Percentiles rank a stretch among this genome's conserved stretches.
Evolutionary conservation across 2,888 invertebrate species (phyloP).

Genomic region (Incurvaria masculella): DNA sequence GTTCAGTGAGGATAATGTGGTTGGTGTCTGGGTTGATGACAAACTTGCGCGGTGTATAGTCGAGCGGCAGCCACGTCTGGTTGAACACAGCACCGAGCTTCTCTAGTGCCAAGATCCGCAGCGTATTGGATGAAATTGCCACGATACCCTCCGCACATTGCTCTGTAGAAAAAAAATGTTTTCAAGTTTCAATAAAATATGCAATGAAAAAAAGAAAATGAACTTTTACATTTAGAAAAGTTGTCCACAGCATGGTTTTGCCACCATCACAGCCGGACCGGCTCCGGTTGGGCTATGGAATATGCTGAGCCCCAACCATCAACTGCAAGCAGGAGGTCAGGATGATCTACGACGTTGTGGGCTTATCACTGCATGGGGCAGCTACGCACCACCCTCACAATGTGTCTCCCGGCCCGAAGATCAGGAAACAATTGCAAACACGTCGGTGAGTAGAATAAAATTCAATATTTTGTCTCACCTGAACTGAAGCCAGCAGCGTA

Average conservation of each 20-base stretch:
- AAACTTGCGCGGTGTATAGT: constrained; percentile 95
- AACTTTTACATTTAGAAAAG: constrained; percentile 16
- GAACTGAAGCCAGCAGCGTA: constrained; percentile 96
- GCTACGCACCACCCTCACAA: constrained; percentile 47
- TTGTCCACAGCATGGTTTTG: too few species aligned
- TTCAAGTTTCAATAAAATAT: background rate
- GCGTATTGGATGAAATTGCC: constrained; percentile 96
- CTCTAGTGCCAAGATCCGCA: constrained; percentile 95
- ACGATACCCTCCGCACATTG: constrained; percentile 99
- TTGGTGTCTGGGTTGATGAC: constrained; percentile 89
- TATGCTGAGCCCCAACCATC: too few species aligned
- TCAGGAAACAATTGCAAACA: constrained; percentile 28
- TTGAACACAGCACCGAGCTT: constrained; percentile 99
- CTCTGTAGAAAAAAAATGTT: constrained; percentile 49
- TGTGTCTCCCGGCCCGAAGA: constrained; percentile 27
- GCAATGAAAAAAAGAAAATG: background rate
- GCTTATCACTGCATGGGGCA: constrained; percentile 49
- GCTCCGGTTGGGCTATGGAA: constrained; percentile 69
- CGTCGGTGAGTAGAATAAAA: constrained; percentile 26
- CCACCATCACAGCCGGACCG: constrained; percentile 64
- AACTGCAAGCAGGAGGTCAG: constrained; percentile 45
- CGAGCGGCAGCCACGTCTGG: constrained; percentile 88
- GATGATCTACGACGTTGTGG: constrained; percentile 65
- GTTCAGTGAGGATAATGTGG: constrained; percentile 89
- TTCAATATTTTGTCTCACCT: constrained; percentile 39